Evolutionary conservation across 1,140 invertebrate species (phyloP).

Genomic region (Ridgeia piscesae): DNA sequence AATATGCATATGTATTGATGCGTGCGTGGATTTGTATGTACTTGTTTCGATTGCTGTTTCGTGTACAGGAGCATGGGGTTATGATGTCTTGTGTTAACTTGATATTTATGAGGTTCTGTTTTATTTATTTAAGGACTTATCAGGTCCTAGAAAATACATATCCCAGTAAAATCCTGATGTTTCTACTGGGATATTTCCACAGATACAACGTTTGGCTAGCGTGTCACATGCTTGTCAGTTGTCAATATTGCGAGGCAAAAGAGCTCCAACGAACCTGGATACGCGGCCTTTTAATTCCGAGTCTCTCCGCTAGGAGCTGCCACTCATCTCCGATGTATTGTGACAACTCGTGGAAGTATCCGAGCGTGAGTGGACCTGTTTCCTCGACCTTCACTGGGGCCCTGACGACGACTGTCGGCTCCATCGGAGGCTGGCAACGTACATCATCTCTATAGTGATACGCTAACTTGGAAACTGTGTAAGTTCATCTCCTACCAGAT

Average conservation of each 20-base stretch:
- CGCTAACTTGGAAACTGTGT: no score
- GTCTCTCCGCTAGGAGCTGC: background rate
- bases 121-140: no score
- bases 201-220: background rate
- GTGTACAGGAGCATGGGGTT: no score
- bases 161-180: no score
- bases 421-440: constrained; percentile 4
- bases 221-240: background rate
- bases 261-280: background rate
- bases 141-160: no score
- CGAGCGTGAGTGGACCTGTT: constrained; percentile 6
- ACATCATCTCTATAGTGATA: constrained; percentile 1
- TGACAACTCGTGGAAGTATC: background rate
- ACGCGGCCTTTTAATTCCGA: background rate
- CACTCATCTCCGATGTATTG: constrained; percentile 12
- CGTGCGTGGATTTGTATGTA: no score
- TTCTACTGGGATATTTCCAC: background rate
- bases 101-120: no score
- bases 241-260: background rate
- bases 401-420: background rate
- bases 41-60: no score
- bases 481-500: no score
- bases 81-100: no score
- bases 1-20: no score
- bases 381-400: background rate